These are phyloP conservation scores for Epizoanthus ramosus DNA, from an alignment of 92 coral and sea anemone species.

Conservation along the genomic window DNA sequence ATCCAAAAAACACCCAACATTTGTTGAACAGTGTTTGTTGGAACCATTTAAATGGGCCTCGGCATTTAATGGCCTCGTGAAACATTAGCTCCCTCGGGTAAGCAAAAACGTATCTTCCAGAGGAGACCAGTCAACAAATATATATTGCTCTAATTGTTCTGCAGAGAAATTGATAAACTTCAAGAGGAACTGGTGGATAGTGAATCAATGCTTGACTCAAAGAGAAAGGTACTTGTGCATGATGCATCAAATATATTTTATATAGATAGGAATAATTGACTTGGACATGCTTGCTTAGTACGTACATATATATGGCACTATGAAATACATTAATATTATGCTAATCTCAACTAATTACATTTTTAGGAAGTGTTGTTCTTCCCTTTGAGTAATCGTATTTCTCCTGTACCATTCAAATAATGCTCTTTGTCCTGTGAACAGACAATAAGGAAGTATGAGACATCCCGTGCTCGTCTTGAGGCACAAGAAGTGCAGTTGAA, in stretches of 20 bases:
- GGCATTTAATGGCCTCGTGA: no score
- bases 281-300: not conserved
- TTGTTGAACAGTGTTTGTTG: no score
- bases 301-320: not conserved
- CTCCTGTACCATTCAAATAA: not conserved
- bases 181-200: slow-evolving; percentile 98
- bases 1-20: no score
- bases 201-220: slow-evolving; percentile 86
- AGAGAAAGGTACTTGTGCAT: slow-evolving; percentile 62
- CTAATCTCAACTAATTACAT: no score
- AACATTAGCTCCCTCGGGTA: no score
- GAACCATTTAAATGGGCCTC: no score
- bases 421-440: not conserved
- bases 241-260: not conserved
- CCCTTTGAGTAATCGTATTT: no score
- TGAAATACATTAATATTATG: not conserved
- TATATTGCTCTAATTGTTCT: not conserved
- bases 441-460: slow-evolving; percentile 83
- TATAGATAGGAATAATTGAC: not conserved
- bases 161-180: slow-evolving; percentile 90
- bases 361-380: no score
- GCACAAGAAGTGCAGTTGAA: slow-evolving; percentile 92
- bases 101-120: no score
- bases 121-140: not conserved
- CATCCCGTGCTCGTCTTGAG: slow-evolving; percentile 87